Evolutionary conservation across 2,888 invertebrate genomes (phyloP), one percentile per base, ranked within the genome.

Genomic region (Lysandra coridon): DNA sequence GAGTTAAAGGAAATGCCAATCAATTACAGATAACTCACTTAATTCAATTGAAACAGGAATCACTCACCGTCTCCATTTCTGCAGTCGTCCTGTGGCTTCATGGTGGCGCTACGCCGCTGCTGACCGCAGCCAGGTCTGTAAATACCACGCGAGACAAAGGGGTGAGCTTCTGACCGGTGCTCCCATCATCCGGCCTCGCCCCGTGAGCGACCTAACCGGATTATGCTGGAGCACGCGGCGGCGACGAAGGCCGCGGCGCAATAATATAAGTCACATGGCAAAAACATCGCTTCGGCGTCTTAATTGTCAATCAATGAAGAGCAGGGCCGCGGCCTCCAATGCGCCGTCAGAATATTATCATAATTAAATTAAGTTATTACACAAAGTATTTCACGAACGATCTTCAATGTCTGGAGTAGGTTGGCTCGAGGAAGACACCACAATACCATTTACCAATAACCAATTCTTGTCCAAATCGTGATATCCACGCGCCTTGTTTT

Each of bases 51-150:
- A 40, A 77, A 44, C 14, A 23, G 73, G 30, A n/a, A 10, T 62
- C 74, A 83, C 90, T 91, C 83, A 91, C 91, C 91, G 81, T 91
- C 90, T 60, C 92, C 91, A 85, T 92, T 92, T 81, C 87, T 86
- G 85, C 85, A 88, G 83, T 88, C 88, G 83, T 91, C 88, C 79
- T 86, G 88, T 77, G 90, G 90, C 85, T 88, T 89, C 91, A 91
- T 91, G 85, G 49, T 81, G 80, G 80, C 69, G 78, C 74, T 37
- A 79, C 64, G 74, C 79, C 78, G 79, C 78, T 64, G 81, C 81
- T 79, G 76, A 78, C 78, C 75, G 79, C 80, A 78, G 80, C 81
- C 53, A 53, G 75, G 78, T 80, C 81, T 74, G 80, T 82, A 79
- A 79, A 80, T 81, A 60, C 82, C 69, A 78, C 78, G 79, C 81